A percentile compares a stretch with the other conserved stretches of the same genome.
Evolutionary conservation across 2,113 vertebrate species (phyloP).

Genomic region (Psittacula cyanocephala): DNA sequence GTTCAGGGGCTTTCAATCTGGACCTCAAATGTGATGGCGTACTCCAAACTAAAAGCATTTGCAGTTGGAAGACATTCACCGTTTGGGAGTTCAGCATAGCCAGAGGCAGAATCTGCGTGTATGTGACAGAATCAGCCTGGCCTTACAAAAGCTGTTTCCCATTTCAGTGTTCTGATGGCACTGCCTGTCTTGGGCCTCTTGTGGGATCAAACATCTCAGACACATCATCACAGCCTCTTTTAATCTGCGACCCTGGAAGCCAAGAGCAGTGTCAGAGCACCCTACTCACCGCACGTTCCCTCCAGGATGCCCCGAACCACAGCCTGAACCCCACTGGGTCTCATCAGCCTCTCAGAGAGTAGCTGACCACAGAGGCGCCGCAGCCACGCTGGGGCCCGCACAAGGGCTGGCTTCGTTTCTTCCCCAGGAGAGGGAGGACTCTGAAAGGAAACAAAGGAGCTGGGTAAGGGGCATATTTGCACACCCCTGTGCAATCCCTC

Average conservation of each 20-base stretch:
- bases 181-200: background rate
- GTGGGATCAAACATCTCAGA: background rate
- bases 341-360: constrained; percentile 88
- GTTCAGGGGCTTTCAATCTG: background rate
- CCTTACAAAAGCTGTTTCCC: background rate
- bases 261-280: background rate
- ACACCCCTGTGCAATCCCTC: background rate
- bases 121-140: background rate
- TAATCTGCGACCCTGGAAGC: background rate
- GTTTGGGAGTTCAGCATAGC: background rate
- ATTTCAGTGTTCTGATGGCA: background rate
- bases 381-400: constrained; percentile 81
- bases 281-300: constrained; percentile 81
- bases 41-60: background rate
- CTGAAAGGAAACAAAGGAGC: background rate
- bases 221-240: background rate
- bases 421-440: background rate
- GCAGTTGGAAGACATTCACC: background rate
- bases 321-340: constrained; percentile 85
- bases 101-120: background rate
- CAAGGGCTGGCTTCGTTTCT: background rate
- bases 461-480: background rate
- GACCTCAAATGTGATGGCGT: background rate
- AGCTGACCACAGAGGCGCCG: constrained; percentile 86
- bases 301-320: constrained; percentile 89